These are phyloP conservation scores for Oncorhynchus clarkii DNA, from an alignment of 2,113 vertebrate genomes.

Conservation along the genomic window DNA sequence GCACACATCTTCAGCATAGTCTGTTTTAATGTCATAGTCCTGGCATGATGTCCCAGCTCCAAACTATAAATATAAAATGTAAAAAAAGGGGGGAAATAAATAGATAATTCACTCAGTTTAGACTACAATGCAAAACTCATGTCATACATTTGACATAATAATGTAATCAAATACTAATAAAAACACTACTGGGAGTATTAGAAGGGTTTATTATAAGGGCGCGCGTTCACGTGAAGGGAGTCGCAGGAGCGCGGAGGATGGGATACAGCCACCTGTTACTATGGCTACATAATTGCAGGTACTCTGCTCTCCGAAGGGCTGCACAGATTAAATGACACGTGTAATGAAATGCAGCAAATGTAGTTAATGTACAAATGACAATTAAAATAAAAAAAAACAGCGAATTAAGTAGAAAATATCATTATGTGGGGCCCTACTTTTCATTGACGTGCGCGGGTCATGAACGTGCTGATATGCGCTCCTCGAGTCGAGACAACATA, in stretches of 20 bases:
- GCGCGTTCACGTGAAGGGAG: no score
- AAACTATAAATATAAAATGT: constrained; percentile 19
- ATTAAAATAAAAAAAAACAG: neutral
- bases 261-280: constrained; percentile 70
- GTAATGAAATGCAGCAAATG: neutral
- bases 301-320: neutral
- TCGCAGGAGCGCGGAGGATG: constrained; percentile 15
- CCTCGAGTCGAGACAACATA: neutral
- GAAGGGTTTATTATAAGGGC: constrained; percentile 10
- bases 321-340: neutral
- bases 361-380: neutral
- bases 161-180: no score
- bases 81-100: constrained; percentile 6
- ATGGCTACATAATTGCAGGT: constrained; percentile 68
- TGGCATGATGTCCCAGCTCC: constrained; percentile 10
- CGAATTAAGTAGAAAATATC: neutral
- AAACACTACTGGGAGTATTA: no score
- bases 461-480: constrained; percentile 12
- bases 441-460: neutral
- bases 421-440: neutral
- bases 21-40: constrained; percentile 41
- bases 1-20: neutral
- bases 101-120: neutral
- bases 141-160: neutral
- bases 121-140: neutral